phyloP scores from a whole-genome alignment of 1,140 invertebrate genomes.

The Calephelis virginiensis region DNA sequence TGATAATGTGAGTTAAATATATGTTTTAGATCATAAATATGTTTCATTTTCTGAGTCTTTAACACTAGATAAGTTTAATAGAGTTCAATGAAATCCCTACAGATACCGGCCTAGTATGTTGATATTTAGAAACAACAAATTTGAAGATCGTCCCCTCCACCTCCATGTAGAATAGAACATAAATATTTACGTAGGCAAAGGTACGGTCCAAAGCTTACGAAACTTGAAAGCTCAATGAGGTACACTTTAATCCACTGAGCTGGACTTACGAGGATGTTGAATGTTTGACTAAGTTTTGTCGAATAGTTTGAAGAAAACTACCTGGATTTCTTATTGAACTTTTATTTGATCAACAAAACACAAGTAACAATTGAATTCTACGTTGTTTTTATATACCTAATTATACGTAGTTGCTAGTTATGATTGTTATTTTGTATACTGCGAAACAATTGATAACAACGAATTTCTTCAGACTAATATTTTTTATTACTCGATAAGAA shows the following conservation, averaged over 20 bases:
- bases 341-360: neutral
- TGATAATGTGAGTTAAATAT: too few relatives aligned
- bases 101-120: neutral
- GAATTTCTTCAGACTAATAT: too few relatives aligned
- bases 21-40: too few relatives aligned
- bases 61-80: too few relatives aligned
- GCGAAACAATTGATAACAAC: too few relatives aligned
- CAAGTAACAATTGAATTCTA: too few relatives aligned
- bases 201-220: neutral
- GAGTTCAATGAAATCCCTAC: too few relatives aligned
- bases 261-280: conserved; percentile 8
- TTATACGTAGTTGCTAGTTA: too few relatives aligned
- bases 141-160: neutral
- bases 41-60: too few relatives aligned
- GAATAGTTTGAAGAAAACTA: neutral
- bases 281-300: conserved; percentile 14
- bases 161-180: neutral
- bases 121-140: neutral
- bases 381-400: too few relatives aligned
- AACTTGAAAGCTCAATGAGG: conserved; percentile 5
- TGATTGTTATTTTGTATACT: too few relatives aligned
- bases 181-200: conserved; percentile 8
- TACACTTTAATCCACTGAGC: conserved; percentile 11
- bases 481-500: too few relatives aligned
- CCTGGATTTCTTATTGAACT: conserved; percentile 3